Evolutionary conservation across 1,140 invertebrate genomes (phyloP).

Genomic region (Melitaea cinxia): DNA sequence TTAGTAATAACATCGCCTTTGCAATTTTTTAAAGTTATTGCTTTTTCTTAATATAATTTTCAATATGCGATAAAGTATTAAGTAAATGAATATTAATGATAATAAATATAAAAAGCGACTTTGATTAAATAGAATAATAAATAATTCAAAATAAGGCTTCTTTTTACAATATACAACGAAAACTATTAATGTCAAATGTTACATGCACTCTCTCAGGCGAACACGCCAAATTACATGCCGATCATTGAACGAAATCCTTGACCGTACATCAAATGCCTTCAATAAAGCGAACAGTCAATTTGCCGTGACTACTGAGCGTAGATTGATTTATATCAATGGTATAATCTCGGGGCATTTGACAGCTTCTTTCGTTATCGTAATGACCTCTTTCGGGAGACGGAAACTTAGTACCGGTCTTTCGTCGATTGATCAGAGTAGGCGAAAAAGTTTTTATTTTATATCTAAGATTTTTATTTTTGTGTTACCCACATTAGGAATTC

Average conservation of each 20-base stretch:
- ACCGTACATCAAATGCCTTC: conserved; percentile 16
- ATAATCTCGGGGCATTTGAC: conserved; percentile 30
- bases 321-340: conserved; percentile 34
- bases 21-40: no score
- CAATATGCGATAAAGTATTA: no score
- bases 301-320: conserved; percentile 17
- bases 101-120: no score
- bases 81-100: no score
- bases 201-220: neutral
- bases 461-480: no score
- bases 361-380: conserved; percentile 26
- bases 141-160: no score
- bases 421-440: neutral
- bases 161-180: no score
- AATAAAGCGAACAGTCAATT: conserved; percentile 28
- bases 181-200: neutral
- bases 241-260: conserved; percentile 5
- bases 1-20: no score
- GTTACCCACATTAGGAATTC: no score
- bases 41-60: no score
- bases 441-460: conserved; percentile 6
- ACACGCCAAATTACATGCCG: conserved; percentile 8
- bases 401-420: conserved; percentile 11
- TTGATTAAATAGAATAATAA: no score
- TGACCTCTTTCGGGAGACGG: conserved; percentile 23